phyloP scores from a whole-genome alignment of 2,888 invertebrate species.

The Dolichopus griseipennis region DNA sequence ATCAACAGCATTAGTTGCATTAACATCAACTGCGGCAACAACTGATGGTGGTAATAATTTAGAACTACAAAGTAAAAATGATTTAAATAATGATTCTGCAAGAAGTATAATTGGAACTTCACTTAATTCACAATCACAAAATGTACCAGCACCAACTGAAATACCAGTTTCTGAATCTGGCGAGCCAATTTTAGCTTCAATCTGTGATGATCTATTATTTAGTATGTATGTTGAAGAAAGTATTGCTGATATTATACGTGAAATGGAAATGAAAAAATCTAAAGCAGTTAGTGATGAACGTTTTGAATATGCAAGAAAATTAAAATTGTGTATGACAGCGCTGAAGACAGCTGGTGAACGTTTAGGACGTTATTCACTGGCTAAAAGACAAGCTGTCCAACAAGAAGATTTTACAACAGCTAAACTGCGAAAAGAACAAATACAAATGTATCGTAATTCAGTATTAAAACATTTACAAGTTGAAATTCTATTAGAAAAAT shows the following conservation, averaged over 20 bases:
- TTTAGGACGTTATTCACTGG: slow-evolving; percentile 80
- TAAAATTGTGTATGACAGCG: slow-evolving; percentile 77
- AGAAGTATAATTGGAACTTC: not conserved
- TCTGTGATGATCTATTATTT: slow-evolving; percentile 88
- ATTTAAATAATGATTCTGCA: slow-evolving; percentile 24
- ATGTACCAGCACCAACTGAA: slow-evolving; percentile 17
- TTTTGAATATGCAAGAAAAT: slow-evolving; percentile 85
- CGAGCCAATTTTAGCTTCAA: slow-evolving; percentile 62
- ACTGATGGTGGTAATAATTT: slow-evolving; percentile 9
- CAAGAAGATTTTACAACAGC: slow-evolving; percentile 90
- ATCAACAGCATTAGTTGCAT: not conserved
- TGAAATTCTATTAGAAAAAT: slow-evolving; percentile 66
- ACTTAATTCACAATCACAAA: slow-evolving; percentile 18
- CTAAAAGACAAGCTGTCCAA: slow-evolving; percentile 86
- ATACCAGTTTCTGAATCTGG: slow-evolving; percentile 39
- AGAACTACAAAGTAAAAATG: slow-evolving; percentile 7
- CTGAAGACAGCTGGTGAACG: slow-evolving; percentile 79
- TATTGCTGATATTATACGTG: slow-evolving; percentile 74
- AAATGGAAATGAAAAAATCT: slow-evolving; percentile 78
- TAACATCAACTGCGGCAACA: not conserved
- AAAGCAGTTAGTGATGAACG: slow-evolving; percentile 83
- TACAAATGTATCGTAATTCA: slow-evolving; percentile 71
- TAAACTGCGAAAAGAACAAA: slow-evolving; percentile 77
- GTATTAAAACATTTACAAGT: slow-evolving; percentile 67
- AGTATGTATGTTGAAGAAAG: slow-evolving; percentile 95